A percentile compares a stretch with the other conserved stretches of the same genome.
Evolutionary conservation across 2,888 invertebrate species (phyloP).

Genomic region (Cryptosula pallasiana): DNA sequence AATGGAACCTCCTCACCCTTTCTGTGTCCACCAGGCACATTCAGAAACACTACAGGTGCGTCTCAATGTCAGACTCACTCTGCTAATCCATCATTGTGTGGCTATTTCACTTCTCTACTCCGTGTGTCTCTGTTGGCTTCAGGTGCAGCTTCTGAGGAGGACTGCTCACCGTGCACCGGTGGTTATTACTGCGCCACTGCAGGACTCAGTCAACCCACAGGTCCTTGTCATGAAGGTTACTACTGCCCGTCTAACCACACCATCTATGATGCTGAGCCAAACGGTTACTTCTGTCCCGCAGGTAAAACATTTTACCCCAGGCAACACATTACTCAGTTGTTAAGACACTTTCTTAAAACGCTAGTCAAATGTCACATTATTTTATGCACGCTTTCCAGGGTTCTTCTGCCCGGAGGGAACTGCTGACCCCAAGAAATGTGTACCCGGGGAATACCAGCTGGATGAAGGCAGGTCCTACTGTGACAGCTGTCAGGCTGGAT

Average conservation of each 20-base stretch:
- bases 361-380: too few relatives aligned
- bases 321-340: too few relatives aligned
- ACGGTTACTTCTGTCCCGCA: constrained; percentile 36
- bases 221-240: constrained; percentile 41
- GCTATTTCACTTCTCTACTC: too few relatives aligned
- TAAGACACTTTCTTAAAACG: too few relatives aligned
- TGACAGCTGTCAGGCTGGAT: constrained; percentile 44
- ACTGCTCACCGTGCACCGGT: constrained; percentile 45
- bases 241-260: constrained; percentile 47
- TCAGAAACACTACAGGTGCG: constrained; percentile 40
- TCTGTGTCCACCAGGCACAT: constrained; percentile 45
- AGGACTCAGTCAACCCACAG: constrained; percentile 40
- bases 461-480: constrained; percentile 37
- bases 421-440: constrained; percentile 39
- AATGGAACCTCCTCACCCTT: constrained; percentile 38
- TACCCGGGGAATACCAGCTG: constrained; percentile 39
- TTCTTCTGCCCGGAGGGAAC: constrained; percentile 43
- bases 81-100: too few relatives aligned
- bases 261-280: constrained; percentile 37
- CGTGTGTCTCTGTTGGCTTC: too few relatives aligned
- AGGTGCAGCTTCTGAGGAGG: constrained; percentile 38
- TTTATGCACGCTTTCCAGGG: too few relatives aligned
- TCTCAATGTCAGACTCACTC: background rate
- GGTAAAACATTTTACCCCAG: too few relatives aligned
- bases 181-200: constrained; percentile 42